Conservation (phyloP, 2,113 vertebrate species). For the Xiphophorus hellerii region DNA sequence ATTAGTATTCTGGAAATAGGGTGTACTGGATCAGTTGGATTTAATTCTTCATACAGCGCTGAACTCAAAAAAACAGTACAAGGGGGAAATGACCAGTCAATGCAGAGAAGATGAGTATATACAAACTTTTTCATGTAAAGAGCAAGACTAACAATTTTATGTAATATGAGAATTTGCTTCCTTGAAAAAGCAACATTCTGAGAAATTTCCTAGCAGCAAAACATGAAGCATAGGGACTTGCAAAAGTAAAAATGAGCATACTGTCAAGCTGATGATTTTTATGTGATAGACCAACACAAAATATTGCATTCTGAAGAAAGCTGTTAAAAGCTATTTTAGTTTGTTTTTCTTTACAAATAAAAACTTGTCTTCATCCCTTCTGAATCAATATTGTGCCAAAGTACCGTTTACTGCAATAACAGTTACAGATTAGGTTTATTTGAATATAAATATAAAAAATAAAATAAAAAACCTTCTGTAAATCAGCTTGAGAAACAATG, state of each 20-base stretch:
- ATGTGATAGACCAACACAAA: no score
- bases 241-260: no score
- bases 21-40: conserved; percentile 30
- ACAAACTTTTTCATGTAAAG: background rate
- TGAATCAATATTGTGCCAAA: no score
- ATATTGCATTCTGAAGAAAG: no score
- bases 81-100: conserved; percentile 8
- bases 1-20: conserved; percentile 15
- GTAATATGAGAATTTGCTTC: background rate
- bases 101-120: conserved; percentile 18
- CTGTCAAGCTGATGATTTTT: no score
- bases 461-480: background rate
- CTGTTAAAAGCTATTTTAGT: no score
- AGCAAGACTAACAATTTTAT: background rate
- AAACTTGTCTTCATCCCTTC: no score
- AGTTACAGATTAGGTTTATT: no score
- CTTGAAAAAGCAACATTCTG: background rate
- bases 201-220: no score
- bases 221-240: no score
- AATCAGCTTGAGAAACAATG: conserved; percentile 28
- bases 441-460: background rate
- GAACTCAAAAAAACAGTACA: conserved; percentile 10
- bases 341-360: no score
- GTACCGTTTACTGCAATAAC: no score
- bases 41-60: conserved; percentile 27